Evolutionary conservation across 1,140 invertebrate species (phyloP), one percentile per base, ranked within the genome.

Genomic region (Lordiphosa collinella): DNA sequence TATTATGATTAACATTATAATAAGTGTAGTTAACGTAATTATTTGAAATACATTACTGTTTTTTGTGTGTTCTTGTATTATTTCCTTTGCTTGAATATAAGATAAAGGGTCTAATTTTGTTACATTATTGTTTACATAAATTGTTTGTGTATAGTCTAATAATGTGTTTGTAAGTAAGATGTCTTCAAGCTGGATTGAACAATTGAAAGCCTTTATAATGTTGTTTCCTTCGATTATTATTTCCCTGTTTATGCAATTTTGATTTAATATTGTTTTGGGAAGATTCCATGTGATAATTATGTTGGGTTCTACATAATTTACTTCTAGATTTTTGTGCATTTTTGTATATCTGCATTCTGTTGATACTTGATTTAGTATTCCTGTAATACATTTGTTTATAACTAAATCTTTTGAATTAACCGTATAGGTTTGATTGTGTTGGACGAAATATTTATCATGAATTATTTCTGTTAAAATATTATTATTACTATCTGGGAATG

Each of bases 231-330:
- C 35, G 13, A 37, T 37, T 37, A 37, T 37, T 37, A 37, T 37
- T 37, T 37, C 35, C n/a, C 13, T 37, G 35, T 37, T 37, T 37
- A 37, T 13, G 13, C 35, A 37, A 37, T 37, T 13, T 37, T 37
- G 35, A 37, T 5, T 37, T 37, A 37, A 37, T 37, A 37, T 37
- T 37, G 35, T 5, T 37, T 37, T 37, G 13, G 35, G 35, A n/a
- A 37, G 13, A 37, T 37, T 37, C 35, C 35, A 37, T 11, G 35
- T 37, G n/a, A 37, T 13, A 8, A 37, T 37, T n/a, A 37, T 37
- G 13, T 37, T 22, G 5, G 22, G 22, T 22, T 22, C 22, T 22
- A 22, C 4, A 22, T 22, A 22, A 22, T 22, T 22, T 37, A 37
- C 5, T 22, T 22, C 22, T 4, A 22, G 22, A 5, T 22, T 22